Conservation (phyloP, 2,113 vertebrate genomes). For the Phyllostomus hastatus region DNA sequence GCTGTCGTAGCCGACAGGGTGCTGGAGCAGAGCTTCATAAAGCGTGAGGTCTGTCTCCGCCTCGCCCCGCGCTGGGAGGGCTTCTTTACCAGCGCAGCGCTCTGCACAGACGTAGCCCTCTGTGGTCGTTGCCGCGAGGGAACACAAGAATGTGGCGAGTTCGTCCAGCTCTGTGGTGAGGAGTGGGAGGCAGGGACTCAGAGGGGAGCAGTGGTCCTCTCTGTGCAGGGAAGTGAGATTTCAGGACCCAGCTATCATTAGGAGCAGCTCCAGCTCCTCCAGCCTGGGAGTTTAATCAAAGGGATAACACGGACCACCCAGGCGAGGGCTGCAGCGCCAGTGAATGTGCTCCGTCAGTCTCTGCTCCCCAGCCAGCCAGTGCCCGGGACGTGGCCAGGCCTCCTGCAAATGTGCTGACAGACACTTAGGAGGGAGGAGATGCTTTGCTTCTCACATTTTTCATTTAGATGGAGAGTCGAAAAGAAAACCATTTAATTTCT, state of each 20-base stretch:
- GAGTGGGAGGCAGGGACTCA: constrained; percentile 59
- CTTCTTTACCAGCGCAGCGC: constrained; percentile 75
- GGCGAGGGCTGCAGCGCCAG: constrained; percentile 48
- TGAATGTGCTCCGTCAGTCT: constrained; percentile 62
- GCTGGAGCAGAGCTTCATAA: not conserved
- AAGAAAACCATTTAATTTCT: not conserved
- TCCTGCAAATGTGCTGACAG: constrained; percentile 71
- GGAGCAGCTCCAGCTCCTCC: constrained; percentile 77
- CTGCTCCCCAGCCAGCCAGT: constrained; percentile 57
- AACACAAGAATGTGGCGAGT: constrained; percentile 87
- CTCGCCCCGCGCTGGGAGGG: constrained; percentile 50
- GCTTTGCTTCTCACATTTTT: constrained; percentile 54
- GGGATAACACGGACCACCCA: constrained; percentile 84
- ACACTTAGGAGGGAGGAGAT: constrained; percentile 45
- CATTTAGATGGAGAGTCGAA: constrained; percentile 52
- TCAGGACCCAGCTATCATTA: constrained; percentile 77
- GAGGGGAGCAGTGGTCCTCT: constrained; percentile 49
- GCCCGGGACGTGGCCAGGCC: constrained; percentile 65
- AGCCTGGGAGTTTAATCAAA: constrained; percentile 77
- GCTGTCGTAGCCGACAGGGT: not conserved
- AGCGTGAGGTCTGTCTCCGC: constrained; percentile 87
- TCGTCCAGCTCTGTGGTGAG: constrained; percentile 78
- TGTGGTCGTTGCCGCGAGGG: constrained; percentile 85
- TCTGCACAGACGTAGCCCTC: constrained; percentile 78
- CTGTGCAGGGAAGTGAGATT: constrained; percentile 69